Percentiles rank a stretch among this genome's conserved stretches.
These are phyloP conservation scores for Sebastes diploproa DNA, from an alignment of 2,797 vertebrate species.

Conservation along the genomic window DNA sequence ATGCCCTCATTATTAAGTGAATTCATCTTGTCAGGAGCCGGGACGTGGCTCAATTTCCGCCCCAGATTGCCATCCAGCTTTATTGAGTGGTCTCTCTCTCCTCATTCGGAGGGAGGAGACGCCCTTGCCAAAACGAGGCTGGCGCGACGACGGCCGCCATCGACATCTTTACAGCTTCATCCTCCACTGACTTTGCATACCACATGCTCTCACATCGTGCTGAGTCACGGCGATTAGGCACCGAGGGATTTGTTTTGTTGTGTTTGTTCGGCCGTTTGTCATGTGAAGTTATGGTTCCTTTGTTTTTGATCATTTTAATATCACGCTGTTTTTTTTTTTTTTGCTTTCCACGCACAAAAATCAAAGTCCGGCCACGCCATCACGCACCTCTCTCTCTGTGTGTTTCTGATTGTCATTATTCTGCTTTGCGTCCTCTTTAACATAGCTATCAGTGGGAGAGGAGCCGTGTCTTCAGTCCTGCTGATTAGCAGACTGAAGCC, in stretches of 20 bases:
- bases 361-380: constrained; percentile 1
- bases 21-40: constrained; percentile 63
- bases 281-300: background rate
- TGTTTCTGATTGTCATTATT: constrained; percentile 30
- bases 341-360: background rate
- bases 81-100: constrained; percentile 58
- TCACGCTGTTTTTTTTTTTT: background rate
- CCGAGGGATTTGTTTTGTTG: constrained; percentile 19
- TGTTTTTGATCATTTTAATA: constrained; percentile 20
- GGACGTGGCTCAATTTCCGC: constrained; percentile 61
- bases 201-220: constrained; percentile 32
- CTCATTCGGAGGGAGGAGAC: constrained; percentile 24
- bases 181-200: constrained; percentile 58
- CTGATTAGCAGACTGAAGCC: constrained; percentile 47
- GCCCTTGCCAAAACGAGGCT: constrained; percentile 64
- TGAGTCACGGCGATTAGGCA: constrained; percentile 52
- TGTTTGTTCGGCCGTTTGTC: background rate
- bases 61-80: constrained; percentile 54
- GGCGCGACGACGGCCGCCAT: constrained; percentile 23
- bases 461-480: constrained; percentile 21
- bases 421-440: constrained; percentile 29
- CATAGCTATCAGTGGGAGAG: constrained; percentile 24
- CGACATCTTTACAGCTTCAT: constrained; percentile 69
- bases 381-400: background rate
- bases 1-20: constrained; percentile 66